phyloP scores from a whole-genome alignment of 2,113 vertebrate species.

The Microtus montanus region DNA sequence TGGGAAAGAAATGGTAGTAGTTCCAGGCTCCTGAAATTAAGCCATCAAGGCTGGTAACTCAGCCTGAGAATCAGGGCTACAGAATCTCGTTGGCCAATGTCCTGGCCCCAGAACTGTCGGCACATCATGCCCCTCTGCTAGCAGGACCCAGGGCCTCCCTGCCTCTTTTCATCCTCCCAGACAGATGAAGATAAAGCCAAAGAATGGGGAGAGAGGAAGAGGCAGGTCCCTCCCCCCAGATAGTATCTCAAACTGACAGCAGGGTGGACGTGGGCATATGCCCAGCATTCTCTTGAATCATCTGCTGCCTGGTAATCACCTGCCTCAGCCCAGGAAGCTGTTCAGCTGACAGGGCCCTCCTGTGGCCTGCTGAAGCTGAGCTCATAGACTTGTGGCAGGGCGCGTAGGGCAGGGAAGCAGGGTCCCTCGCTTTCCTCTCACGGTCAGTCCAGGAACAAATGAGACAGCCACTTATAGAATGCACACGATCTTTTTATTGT shows the following conservation, averaged over 20 bases:
- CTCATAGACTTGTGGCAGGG: neutral
- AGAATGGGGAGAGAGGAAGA: neutral
- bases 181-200: neutral
- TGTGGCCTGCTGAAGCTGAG: neutral
- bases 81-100: neutral
- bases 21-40: neutral
- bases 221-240: neutral
- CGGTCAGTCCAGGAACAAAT: neutral
- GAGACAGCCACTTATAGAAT: conserved; percentile 16
- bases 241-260: neutral
- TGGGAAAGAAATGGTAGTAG: neutral
- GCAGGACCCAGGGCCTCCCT: neutral
- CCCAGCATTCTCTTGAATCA: neutral
- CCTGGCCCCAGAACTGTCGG: neutral
- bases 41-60: neutral
- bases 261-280: neutral
- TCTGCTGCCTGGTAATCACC: neutral
- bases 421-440: accelerated
- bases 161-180: neutral
- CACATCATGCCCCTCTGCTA: neutral
- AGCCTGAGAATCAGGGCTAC: neutral
- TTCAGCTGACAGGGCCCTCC: neutral
- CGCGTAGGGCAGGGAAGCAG: no score
- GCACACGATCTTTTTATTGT: conserved; percentile 67
- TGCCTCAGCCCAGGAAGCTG: neutral